Percentiles rank a stretch among this genome's conserved stretches.
Conservation (phyloP, 2,113 vertebrate genomes). For the Rhea americana region DNA sequence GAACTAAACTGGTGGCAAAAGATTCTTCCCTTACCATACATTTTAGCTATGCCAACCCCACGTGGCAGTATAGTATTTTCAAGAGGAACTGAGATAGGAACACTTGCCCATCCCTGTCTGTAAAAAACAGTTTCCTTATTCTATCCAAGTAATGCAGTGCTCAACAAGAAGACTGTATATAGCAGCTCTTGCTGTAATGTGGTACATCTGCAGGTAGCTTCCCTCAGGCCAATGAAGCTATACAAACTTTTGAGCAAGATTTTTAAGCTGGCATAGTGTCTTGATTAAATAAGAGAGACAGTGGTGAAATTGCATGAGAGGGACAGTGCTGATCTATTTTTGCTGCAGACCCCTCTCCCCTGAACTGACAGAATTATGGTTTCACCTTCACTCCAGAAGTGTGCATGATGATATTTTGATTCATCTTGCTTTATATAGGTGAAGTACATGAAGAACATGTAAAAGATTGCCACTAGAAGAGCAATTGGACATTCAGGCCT, state of each 20-base stretch:
- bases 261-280: neutral
- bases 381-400: neutral
- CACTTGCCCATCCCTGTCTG: neutral
- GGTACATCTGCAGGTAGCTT: neutral
- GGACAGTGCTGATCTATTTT: neutral
- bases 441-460: neutral
- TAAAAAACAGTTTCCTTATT: neutral
- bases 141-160: neutral
- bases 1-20: too few relatives aligned
- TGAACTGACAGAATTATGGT: neutral
- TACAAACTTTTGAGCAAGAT: neutral
- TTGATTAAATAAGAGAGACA: neutral
- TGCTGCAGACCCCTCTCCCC: neutral
- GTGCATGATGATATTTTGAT: neutral
- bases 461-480: neutral
- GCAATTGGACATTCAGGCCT: fast-evolving
- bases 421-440: neutral
- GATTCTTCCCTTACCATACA: fast-evolving
- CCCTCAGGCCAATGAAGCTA: neutral
- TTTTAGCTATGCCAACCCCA: neutral
- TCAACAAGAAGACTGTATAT: neutral
- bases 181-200: neutral
- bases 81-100: fast-evolving
- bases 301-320: neutral
- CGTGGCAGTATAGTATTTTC: fast-evolving